Conservation (phyloP, 1,140 invertebrate genomes). For the Belonocnema kinseyi region DNA sequence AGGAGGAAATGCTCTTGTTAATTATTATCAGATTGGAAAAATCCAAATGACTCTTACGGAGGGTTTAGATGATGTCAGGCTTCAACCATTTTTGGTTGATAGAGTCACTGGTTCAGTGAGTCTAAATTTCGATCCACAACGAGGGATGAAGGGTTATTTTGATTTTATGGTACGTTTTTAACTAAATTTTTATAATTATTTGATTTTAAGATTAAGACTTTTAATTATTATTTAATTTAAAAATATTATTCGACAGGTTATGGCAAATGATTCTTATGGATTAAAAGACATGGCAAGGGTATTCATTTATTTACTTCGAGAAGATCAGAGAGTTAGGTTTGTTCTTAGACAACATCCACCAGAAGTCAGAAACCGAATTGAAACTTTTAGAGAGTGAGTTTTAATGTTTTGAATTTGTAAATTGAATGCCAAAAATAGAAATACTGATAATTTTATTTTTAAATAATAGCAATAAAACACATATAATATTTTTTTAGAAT, state of each 20-base stretch:
- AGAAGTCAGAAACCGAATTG: conserved; percentile 87
- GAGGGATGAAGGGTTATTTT: conserved; percentile 97
- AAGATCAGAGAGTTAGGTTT: conserved; percentile 95
- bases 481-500: conserved; percentile 74
- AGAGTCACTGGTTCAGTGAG: conserved; percentile 86
- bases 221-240: conserved; percentile 29
- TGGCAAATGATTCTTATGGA: conserved; percentile 90
- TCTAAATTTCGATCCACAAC: conserved; percentile 96
- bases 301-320: conserved; percentile 92
- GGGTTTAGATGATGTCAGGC: conserved; percentile 87
- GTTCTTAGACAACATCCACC: conserved; percentile 92
- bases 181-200: not conserved
- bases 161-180: conserved; percentile 84
- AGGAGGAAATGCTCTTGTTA: conserved; percentile 84
- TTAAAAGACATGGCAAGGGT: conserved; percentile 87
- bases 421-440: not conserved
- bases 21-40: conserved; percentile 86
- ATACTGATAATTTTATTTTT: not conserved
- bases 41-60: conserved; percentile 90
- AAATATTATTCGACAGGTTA: conserved; percentile 76
- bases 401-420: conserved; percentile 23
- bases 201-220: conserved; percentile 25
- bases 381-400: conserved; percentile 87
- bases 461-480: conserved; percentile 4
- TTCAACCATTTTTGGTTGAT: conserved; percentile 90